Evolutionary conservation across 35 echinoderm and acorn worm genomes (phyloP).

Genomic region (Heliocidaris tuberculata): DNA sequence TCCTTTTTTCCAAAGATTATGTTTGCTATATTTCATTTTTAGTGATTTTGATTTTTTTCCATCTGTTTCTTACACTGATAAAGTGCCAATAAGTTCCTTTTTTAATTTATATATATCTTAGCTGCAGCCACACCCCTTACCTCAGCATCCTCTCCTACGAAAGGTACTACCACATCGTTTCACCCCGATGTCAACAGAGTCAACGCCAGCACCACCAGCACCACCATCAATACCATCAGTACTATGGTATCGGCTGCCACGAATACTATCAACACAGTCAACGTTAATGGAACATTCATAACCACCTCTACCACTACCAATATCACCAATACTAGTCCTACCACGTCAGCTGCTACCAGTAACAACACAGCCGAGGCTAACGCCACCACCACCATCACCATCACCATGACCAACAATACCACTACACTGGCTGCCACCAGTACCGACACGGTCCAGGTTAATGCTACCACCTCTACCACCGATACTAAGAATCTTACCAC

Average conservation of each 20-base stretch:
- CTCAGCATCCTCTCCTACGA: neutral
- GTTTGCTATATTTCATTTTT: too few species aligned
- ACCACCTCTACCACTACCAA: neutral
- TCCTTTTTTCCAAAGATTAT: too few species aligned
- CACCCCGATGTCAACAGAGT: neutral
- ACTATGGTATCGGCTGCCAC: neutral
- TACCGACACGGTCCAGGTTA: too few species aligned
- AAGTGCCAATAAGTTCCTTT: neutral
- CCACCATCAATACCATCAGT: too few species aligned
- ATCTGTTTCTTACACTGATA: too few species aligned
- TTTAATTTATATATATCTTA: neutral
- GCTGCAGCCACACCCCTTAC: neutral
- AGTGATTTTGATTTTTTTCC: too few species aligned
- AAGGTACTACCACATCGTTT: neutral
- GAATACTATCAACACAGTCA: too few species aligned
- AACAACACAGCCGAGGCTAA: neutral
- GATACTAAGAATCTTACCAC: neutral
- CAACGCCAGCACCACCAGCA: neutral
- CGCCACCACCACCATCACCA: neutral
- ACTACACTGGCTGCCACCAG: too few species aligned
- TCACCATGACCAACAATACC: neutral
- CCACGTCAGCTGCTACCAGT: neutral
- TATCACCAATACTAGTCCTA: neutral
- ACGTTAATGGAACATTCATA: too few species aligned
- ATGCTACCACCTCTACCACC: too few species aligned